phyloP scores from a whole-genome alignment of 2,797 vertebrate genomes.

The Catostomus latipinnis region DNA sequence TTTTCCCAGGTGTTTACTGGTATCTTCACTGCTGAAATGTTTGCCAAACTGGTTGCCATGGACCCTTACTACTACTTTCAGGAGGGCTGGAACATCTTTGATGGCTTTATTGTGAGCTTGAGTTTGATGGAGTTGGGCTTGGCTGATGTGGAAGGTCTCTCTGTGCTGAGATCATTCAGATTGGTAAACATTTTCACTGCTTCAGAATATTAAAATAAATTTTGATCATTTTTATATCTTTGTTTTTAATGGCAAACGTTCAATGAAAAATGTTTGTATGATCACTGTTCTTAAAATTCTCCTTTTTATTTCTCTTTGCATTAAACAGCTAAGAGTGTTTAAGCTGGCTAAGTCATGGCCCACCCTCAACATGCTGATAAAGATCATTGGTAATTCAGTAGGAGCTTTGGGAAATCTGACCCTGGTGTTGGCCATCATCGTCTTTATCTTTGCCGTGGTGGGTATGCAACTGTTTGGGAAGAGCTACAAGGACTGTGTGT shows the following conservation, averaged over 20 bases:
- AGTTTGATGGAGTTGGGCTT: slow-evolving; percentile 96
- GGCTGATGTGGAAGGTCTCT: slow-evolving; percentile 94
- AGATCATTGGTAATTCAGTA: slow-evolving; percentile 99
- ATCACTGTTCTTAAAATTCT: not conserved
- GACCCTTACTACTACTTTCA: slow-evolving; percentile 99
- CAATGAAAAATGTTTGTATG: not conserved
- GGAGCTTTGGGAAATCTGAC: slow-evolving; percentile 98
- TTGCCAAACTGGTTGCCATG: slow-evolving; percentile 97
- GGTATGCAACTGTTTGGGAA: slow-evolving; percentile 99
- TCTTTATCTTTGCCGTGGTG: slow-evolving; percentile 99
- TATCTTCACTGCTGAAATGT: slow-evolving; percentile 99
- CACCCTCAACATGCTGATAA: slow-evolving; percentile 99
- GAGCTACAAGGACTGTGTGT: slow-evolving; percentile 98
- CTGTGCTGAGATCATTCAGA: slow-evolving; percentile 97
- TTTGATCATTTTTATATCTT: not conserved
- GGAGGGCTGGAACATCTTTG: slow-evolving; percentile 99
- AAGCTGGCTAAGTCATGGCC: slow-evolving; percentile 99
- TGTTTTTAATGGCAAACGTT: slow-evolving; percentile 1
- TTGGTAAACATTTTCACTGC: slow-evolving; percentile 81
- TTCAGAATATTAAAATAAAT: not conserved
- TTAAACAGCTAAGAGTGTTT: slow-evolving; percentile 92
- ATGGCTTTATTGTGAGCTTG: slow-evolving; percentile 96
- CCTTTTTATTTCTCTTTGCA: slow-evolving; percentile 21
- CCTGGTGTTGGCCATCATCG: slow-evolving; percentile 97
- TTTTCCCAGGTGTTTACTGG: slow-evolving; percentile 92